These are phyloP conservation scores for Macrosiphum euphorbiae DNA, from an alignment of 2,888 invertebrate genomes.

Conservation along the genomic window DNA sequence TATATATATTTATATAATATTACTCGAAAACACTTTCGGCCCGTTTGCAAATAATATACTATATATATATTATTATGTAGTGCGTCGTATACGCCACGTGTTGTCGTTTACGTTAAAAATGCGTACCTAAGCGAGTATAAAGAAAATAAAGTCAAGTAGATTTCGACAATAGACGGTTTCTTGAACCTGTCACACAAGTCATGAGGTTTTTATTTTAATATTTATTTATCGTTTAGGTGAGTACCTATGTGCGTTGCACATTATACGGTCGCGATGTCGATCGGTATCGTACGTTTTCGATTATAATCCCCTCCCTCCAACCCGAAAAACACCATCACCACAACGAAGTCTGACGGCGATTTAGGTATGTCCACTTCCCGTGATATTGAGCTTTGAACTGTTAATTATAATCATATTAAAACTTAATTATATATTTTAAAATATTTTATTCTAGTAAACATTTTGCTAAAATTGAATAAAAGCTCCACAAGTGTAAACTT, in stretches of 20 bases:
- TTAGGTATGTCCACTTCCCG: neutral
- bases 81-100: neutral
- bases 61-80: neutral
- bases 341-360: neutral
- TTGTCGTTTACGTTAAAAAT: constrained; percentile 1
- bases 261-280: neutral
- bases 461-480: neutral
- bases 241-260: neutral
- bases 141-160: neutral
- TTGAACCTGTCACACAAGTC: neutral
- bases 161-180: neutral
- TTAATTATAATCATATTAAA: neutral
- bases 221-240: neutral
- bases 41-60: neutral
- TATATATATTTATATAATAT: neutral
- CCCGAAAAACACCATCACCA: neutral
- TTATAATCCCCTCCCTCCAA: fast-evolving
- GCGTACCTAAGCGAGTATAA: neutral
- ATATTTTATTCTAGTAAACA: neutral
- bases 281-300: neutral
- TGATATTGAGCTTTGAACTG: neutral
- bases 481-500: neutral
- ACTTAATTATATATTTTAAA: neutral
- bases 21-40: neutral
- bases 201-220: neutral